A percentile compares a stretch with the other conserved stretches of the same genome.
Conservation (phyloP, 1,140 invertebrate genomes). For the Anoplolepis gracilipes region DNA sequence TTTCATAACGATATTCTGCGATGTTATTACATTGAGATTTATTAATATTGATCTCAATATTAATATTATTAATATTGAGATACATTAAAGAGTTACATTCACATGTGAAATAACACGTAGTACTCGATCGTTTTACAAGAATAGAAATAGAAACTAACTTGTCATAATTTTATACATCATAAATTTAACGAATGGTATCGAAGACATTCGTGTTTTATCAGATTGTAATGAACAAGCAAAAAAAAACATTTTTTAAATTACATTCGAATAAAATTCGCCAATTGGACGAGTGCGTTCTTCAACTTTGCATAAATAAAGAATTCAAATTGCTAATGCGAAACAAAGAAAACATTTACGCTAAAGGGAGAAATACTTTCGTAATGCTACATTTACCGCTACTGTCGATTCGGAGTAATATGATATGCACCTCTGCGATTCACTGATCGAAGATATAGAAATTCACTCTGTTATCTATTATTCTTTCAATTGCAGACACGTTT, state of each 20-base stretch:
- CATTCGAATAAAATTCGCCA: neutral
- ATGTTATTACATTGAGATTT: too few relatives aligned
- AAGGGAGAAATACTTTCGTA: constrained; percentile 41
- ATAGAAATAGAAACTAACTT: constrained; percentile 18
- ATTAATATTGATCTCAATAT: too few relatives aligned
- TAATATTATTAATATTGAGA: constrained; percentile 47
- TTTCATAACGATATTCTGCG: constrained; percentile 32
- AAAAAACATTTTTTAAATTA: constrained; percentile 6
- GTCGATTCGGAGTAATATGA: constrained; percentile 32
- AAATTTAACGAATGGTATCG: constrained; percentile 3
- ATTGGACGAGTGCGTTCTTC: constrained; percentile 19
- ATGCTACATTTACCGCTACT: constrained; percentile 52
- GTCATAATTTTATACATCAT: constrained; percentile 36
- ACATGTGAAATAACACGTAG: constrained; percentile 36
- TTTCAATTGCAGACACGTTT: constrained; percentile 26
- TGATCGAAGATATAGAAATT: constrained; percentile 22
- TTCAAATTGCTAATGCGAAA: constrained; percentile 35
- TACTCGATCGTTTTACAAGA: constrained; percentile 15
- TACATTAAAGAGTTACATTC: constrained; percentile 38
- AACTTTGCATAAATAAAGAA: neutral
- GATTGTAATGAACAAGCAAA: neutral
- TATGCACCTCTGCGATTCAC: constrained; percentile 32
- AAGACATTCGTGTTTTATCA: neutral
- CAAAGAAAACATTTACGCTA: constrained; percentile 34
- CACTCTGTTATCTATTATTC: constrained; percentile 40